Evolutionary conservation across 2,888 invertebrate species (phyloP).

Genomic region (Nymphalis c-album): DNA sequence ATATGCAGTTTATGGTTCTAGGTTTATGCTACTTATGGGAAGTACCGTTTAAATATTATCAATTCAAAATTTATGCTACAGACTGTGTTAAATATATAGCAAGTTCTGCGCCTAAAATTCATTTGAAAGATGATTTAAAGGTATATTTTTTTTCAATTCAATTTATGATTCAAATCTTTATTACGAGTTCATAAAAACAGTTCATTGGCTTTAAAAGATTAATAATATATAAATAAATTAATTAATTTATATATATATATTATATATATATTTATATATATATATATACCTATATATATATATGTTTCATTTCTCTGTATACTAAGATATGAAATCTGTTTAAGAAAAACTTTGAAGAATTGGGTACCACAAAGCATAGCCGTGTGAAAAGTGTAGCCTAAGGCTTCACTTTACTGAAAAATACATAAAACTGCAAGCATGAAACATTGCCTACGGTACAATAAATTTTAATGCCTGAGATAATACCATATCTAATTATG

Average conservation of each 20-base stretch:
- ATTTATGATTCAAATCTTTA: too few relatives aligned
- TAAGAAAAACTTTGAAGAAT: not conserved
- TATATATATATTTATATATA: too few relatives aligned
- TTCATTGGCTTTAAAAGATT: too few relatives aligned
- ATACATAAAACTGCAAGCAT: slow-evolving; percentile 31
- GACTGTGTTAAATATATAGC: not conserved
- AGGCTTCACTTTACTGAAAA: slow-evolving; percentile 11
- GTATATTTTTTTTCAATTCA: too few relatives aligned
- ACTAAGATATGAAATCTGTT: not conserved
- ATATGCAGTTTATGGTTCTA: slow-evolving; percentile 17
- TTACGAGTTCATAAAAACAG: too few relatives aligned
- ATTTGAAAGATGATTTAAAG: too few relatives aligned
- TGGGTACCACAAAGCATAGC: not conserved
- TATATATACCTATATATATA: too few relatives aligned
- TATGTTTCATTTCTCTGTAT: too few relatives aligned
- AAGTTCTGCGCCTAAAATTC: too few relatives aligned
- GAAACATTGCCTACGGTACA: slow-evolving; percentile 28
- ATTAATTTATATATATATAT: too few relatives aligned
- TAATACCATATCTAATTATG: slow-evolving; percentile 39
- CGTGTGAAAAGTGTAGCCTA: slow-evolving; percentile 13
- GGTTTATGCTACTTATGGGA: slow-evolving; percentile 5
- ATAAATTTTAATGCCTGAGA: slow-evolving; percentile 37
- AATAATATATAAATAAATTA: too few relatives aligned
- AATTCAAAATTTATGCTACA: not conserved
- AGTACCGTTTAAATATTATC: slow-evolving; percentile 6